Base-by-base conservation (phyloP, 2,888 invertebrate genomes). In the Cacoxenus indagator region DNA sequence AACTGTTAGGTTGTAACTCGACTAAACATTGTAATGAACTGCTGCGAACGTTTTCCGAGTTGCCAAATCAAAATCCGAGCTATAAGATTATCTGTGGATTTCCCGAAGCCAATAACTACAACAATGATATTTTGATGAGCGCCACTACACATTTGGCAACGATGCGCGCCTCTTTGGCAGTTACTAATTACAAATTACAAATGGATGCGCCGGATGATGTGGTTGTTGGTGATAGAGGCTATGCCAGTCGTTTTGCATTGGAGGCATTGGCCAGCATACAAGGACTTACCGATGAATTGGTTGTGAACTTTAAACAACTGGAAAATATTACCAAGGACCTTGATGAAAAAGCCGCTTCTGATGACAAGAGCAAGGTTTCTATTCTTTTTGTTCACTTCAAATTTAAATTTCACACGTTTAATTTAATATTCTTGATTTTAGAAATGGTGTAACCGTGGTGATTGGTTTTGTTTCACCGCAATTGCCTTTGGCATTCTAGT, bases 231-330 rank as follows among this genome's bases (percentile, higher is more conserved):
- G 87, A 87, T 11, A 87, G 85, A 22, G 77, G 79, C n/a, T 88
- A 84, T 71, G 87, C 87, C 0, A 88, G 88, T 65, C 81, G 84
- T 55, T 86, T 86, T 67, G 86, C 87, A 0, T 46, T 87, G n/a
- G 84, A 87, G 45, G 85, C 88, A 0, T 61, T 88, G 2, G 76
- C 78, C n/a, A 87, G 87, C 59, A 70, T 87, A 2, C 76, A 81
- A 29, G 73, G 75, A 0, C 76, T 82, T 2, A 77, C 87, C 0
- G 76, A 81, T 19, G 86, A 86, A 57, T 78, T 87, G 26, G 77
- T 79, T 5, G 72, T 77, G 43, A 82, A 86, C 59, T 68, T 88
- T 2, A 70, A 71, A 3, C 77, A 78, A 9, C 70, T 87, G 2
- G 80, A 83, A 4, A 73, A 77, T 64, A 75, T 86, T 8, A 67